phyloP scores from a whole-genome alignment of 64 coral and sea anemone species.

The Pachyseris speciosa region DNA sequence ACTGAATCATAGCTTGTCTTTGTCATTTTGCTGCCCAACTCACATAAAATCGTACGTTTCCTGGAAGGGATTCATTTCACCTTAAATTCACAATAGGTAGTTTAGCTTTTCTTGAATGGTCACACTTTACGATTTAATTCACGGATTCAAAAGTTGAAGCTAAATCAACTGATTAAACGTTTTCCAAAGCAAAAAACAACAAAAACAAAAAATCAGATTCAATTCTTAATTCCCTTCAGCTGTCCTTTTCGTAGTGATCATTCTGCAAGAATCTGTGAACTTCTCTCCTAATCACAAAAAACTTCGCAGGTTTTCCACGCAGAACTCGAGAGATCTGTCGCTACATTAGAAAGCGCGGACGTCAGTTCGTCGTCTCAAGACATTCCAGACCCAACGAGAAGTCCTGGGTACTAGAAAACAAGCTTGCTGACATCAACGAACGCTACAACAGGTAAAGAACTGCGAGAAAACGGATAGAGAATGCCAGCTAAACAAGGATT shows the following conservation, averaged over 20 bases:
- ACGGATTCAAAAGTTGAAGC: neutral
- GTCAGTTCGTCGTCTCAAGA: slow-evolving; percentile 48
- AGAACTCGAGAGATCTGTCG: slow-evolving; percentile 90
- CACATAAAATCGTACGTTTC: too few relatives aligned
- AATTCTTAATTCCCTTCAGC: too few relatives aligned
- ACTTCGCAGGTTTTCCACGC: slow-evolving; percentile 90
- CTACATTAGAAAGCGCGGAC: slow-evolving; percentile 80
- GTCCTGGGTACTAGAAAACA: slow-evolving; percentile 99
- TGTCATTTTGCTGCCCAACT: neutral
- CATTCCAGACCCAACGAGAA: slow-evolving; percentile 91
- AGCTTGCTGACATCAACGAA: slow-evolving; percentile 98
- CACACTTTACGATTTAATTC: neutral
- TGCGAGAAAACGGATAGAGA: too few relatives aligned
- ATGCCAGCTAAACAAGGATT: too few relatives aligned
- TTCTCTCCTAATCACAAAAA: neutral
- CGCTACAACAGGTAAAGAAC: slow-evolving; percentile 76
- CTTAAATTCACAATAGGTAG: too few relatives aligned
- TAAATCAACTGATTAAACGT: too few relatives aligned
- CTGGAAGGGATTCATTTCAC: too few relatives aligned
- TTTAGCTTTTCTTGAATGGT: neutral
- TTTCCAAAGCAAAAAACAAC: too few relatives aligned
- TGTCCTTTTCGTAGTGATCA: too few relatives aligned
- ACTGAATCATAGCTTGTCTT: neutral
- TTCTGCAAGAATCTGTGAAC: too few relatives aligned
- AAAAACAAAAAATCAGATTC: too few relatives aligned